Evolutionary conservation across 64 coral and sea anemone genomes (phyloP).

Genomic region (Stylophora pistillata): DNA sequence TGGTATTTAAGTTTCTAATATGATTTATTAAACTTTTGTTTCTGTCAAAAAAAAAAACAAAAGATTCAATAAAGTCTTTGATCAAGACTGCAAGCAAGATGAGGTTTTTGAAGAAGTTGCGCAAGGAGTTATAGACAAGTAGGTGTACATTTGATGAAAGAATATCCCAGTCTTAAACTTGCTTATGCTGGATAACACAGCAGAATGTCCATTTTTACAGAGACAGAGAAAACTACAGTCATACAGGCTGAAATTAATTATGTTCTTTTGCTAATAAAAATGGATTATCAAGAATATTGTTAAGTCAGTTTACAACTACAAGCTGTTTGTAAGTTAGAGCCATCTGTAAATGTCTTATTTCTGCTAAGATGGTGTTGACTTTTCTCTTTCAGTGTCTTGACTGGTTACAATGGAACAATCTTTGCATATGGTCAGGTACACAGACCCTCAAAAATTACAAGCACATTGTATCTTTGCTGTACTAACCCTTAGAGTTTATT

Average conservation of each 20-base stretch:
- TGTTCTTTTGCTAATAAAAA: not conserved
- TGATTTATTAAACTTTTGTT: too few species aligned
- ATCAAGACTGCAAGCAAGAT: constrained; percentile 88
- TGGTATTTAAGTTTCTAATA: too few species aligned
- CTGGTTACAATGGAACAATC: constrained; percentile 96
- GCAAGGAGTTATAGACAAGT: constrained; percentile 98
- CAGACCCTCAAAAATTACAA: not conserved
- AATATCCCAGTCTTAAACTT: not conserved
- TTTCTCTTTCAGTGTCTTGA: constrained; percentile 69
- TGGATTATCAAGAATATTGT: not conserved
- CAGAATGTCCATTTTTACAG: not conserved
- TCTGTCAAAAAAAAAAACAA: not conserved
- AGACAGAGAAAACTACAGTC: not conserved
- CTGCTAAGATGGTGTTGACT: not conserved
- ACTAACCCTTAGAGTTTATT: not conserved
- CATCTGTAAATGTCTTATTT: too few species aligned
- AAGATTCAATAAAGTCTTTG: constrained; percentile 95
- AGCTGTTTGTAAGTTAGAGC: too few species aligned
- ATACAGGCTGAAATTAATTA: not conserved
- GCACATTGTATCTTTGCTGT: not conserved
- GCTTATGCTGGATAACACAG: not conserved
- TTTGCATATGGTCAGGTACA: constrained; percentile 98
- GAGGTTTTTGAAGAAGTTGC: constrained; percentile 96
- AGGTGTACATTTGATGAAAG: constrained; percentile 33
- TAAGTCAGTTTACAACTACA: too few species aligned